Evolutionary conservation across 2,888 invertebrate species (phyloP).

Genomic region (Trissoscelio sp.): DNA sequence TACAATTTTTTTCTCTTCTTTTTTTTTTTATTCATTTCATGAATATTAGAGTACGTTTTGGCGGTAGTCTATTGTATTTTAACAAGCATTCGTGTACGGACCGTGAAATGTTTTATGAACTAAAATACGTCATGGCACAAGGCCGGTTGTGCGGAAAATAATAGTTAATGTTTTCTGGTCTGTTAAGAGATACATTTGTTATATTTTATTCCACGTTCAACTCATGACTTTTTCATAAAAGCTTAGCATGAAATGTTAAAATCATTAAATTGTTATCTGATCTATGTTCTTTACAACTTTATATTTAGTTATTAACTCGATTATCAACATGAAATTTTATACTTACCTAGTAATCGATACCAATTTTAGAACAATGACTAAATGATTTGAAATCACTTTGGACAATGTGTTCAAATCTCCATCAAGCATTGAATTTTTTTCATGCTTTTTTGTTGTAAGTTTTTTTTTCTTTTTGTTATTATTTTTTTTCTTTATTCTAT

Average conservation of each 20-base stretch:
- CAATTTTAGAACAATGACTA: no score
- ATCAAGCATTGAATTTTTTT: no score
- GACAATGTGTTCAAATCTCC: no score
- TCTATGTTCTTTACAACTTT: neutral
- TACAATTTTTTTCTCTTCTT: neutral
- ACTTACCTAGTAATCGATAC: no score
- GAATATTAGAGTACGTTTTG: slow-evolving; percentile 25
- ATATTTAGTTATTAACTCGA: neutral
- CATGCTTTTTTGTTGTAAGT: no score
- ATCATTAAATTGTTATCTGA: neutral
- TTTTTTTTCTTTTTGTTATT: no score
- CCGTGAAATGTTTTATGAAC: slow-evolving; percentile 44
- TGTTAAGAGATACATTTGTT: slow-evolving; percentile 42
- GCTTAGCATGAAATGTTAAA: slow-evolving; percentile 1
- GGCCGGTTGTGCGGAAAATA: slow-evolving; percentile 34
- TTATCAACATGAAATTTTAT: neutral
- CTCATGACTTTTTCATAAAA: slow-evolving; percentile 21
- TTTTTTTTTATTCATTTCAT: slow-evolving; percentile 10
- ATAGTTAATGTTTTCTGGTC: slow-evolving; percentile 45
- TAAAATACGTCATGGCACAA: slow-evolving; percentile 28
- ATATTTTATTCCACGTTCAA: slow-evolving; percentile 14
- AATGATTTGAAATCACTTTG: no score
- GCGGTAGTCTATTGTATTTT: slow-evolving; percentile 28
- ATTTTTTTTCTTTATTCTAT: no score
- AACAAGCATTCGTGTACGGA: slow-evolving; percentile 15